Evolutionary conservation across 2,113 vertebrate genomes (phyloP).

Genomic region (Hypomesus transpacificus): DNA sequence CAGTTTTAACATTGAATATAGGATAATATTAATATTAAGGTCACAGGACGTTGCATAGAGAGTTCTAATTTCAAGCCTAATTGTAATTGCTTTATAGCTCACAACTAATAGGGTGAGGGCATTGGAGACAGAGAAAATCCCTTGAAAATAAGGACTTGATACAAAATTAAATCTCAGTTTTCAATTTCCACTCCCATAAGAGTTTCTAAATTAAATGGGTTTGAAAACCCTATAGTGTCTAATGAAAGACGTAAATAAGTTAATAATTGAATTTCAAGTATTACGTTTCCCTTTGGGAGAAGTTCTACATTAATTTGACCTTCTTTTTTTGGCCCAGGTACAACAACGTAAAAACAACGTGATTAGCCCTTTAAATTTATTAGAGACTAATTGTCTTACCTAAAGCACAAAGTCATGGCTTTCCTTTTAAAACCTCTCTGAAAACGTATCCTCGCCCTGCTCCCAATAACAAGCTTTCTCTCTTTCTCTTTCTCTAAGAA

Average conservation of each 20-base stretch:
- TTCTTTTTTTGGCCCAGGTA: conserved; percentile 24
- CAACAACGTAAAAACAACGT: not conserved
- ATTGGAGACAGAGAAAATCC: conserved; percentile 65
- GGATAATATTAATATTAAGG: conserved; percentile 65
- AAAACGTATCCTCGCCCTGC: not conserved
- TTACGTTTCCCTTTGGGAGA: conserved; percentile 16
- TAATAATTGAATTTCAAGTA: conserved; percentile 32
- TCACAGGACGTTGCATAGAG: conserved; percentile 63
- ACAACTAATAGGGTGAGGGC: conserved; percentile 68
- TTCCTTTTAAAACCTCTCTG: conserved; percentile 8
- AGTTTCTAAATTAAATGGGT: conserved; percentile 65
- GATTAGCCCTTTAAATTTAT: too few relatives aligned
- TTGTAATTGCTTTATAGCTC: conserved; percentile 74
- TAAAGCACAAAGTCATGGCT: conserved; percentile 11
- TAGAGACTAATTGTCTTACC: not conserved
- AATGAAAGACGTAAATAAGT: conserved; percentile 68
- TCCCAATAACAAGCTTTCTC: conserved; percentile 4
- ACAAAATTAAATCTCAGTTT: conserved; percentile 77
- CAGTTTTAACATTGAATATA: conserved; percentile 50
- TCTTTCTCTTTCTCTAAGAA: conserved; percentile 29
- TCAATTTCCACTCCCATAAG: conserved; percentile 75
- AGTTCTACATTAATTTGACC: conserved; percentile 37
- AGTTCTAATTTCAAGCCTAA: conserved; percentile 62
- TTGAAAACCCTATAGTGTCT: conserved; percentile 50
- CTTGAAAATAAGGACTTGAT: conserved; percentile 65